A percentile compares a stretch with the other conserved stretches of the same genome.
Evolutionary conservation across 2,888 invertebrate genomes (phyloP).

Genomic region (Ectemnius lituratus): DNA sequence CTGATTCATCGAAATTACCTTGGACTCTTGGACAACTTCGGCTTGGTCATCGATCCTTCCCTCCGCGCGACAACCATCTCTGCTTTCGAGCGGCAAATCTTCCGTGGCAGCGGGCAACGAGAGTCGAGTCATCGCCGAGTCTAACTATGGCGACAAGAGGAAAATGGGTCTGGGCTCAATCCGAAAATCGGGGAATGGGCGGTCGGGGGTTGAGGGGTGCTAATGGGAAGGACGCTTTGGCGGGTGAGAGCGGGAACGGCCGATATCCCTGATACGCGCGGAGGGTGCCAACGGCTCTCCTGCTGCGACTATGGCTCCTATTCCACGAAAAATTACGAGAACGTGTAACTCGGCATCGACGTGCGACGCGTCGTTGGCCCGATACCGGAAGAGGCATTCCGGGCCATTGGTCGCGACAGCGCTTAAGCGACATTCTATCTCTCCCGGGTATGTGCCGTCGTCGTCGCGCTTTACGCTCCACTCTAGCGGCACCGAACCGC

Average conservation of each 20-base stretch:
- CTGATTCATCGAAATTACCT: slow-evolving; percentile 17
- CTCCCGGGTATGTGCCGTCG: slow-evolving; percentile 50
- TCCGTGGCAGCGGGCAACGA: slow-evolving; percentile 13
- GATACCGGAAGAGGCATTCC: slow-evolving; percentile 69
- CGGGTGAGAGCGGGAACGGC: slow-evolving; percentile 17
- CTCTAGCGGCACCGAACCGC: slow-evolving; percentile 28
- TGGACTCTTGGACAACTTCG: background rate
- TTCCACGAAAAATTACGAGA: slow-evolving; percentile 58
- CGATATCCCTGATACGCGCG: slow-evolving; percentile 14
- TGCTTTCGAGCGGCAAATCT: slow-evolving; percentile 28
- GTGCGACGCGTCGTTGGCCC: slow-evolving; percentile 62
- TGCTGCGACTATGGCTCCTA: slow-evolving; percentile 9
- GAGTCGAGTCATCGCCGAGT: background rate
- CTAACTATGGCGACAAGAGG: slow-evolving; percentile 13
- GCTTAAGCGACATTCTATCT: slow-evolving; percentile 72
- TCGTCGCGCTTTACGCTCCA: slow-evolving; percentile 58
- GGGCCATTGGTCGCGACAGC: slow-evolving; percentile 67
- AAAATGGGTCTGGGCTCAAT: slow-evolving; percentile 13
- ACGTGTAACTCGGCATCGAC: slow-evolving; percentile 56
- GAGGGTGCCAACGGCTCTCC: background rate
- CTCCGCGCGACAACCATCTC: background rate
- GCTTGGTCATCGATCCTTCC: slow-evolving; percentile 2
- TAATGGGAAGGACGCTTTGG: slow-evolving; percentile 6
- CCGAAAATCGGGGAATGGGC: background rate
- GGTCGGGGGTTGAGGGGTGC: background rate